Percentiles rank a stretch among this genome's conserved stretches.
These are phyloP conservation scores for Mesochorus sp. DNA, from an alignment of 2,888 invertebrate genomes.

Conservation along the genomic window DNA sequence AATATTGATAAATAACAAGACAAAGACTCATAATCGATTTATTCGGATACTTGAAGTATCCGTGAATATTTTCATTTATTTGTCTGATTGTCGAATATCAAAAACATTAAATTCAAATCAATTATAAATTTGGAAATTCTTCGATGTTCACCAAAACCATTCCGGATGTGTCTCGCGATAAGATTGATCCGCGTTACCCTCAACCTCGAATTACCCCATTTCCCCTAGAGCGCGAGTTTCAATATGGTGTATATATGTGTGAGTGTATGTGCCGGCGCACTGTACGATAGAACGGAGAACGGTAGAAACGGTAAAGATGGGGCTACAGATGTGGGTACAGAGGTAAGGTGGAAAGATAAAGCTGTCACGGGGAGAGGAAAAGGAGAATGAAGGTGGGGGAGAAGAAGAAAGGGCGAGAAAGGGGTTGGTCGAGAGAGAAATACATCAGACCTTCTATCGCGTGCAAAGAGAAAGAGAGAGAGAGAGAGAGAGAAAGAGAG, in stretches of 20 bases:
- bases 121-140: too few relatives aligned
- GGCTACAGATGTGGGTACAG: constrained; percentile 64
- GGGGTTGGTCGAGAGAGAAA: constrained; percentile 61
- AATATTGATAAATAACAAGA: too few relatives aligned
- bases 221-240: not conserved
- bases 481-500: constrained; percentile 58
- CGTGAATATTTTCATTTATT: too few relatives aligned
- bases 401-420: constrained; percentile 55
- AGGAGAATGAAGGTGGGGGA: constrained; percentile 26
- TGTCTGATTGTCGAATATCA: too few relatives aligned
- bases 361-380: constrained; percentile 38
- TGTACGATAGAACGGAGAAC: constrained; percentile 44
- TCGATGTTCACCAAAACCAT: not conserved
- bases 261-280: not conserved
- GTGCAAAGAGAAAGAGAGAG: constrained; percentile 59
- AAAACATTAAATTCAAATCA: too few relatives aligned
- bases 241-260: too few relatives aligned
- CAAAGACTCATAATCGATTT: too few relatives aligned
- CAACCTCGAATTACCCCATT: not conserved
- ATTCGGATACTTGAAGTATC: too few relatives aligned
- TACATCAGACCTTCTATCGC: too few relatives aligned
- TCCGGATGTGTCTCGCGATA: not conserved
- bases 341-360: constrained; percentile 64
- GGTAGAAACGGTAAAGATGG: constrained; percentile 69
- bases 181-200: constrained; percentile 1